Percentiles rank a stretch among this genome's conserved stretches.
Evolutionary conservation across 2,113 vertebrate genomes (phyloP).

Genomic region (Melanerpes formicivorus): DNA sequence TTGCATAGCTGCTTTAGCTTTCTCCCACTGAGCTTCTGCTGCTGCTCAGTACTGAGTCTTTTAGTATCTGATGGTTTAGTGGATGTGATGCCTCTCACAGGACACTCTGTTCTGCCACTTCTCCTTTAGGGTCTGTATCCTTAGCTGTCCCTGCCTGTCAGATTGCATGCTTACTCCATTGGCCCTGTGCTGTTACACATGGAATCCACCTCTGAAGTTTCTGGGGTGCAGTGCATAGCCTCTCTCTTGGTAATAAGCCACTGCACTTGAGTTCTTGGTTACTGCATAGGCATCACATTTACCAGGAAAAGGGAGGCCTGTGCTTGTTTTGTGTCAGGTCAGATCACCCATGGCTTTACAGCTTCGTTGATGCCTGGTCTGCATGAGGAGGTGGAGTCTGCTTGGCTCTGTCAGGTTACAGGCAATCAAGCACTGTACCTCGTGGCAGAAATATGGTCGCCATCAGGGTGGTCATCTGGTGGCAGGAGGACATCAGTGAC

Average conservation of each 20-base stretch:
- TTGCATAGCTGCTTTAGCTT: background rate
- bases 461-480: too few relatives aligned
- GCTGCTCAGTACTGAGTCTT: background rate
- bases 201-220: background rate
- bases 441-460: background rate
- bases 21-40: background rate
- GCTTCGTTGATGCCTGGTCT: too few relatives aligned
- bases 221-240: background rate
- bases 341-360: too few relatives aligned
- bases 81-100: background rate
- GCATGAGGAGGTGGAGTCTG: too few relatives aligned
- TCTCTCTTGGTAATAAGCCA: background rate
- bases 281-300: background rate
- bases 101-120: background rate
- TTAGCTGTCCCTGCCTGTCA: background rate
- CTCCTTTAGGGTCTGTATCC: background rate
- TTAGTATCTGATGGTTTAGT: background rate
- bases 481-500: background rate
- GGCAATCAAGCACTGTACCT: too few relatives aligned
- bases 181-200: rapidly evolving
- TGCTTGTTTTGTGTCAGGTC: background rate
- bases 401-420: too few relatives aligned
- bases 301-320: background rate
- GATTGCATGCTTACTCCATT: background rate
- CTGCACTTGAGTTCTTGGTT: background rate